phyloP scores from a whole-genome alignment of 2,113 vertebrate species.

The Pogona vitticeps region DNA sequence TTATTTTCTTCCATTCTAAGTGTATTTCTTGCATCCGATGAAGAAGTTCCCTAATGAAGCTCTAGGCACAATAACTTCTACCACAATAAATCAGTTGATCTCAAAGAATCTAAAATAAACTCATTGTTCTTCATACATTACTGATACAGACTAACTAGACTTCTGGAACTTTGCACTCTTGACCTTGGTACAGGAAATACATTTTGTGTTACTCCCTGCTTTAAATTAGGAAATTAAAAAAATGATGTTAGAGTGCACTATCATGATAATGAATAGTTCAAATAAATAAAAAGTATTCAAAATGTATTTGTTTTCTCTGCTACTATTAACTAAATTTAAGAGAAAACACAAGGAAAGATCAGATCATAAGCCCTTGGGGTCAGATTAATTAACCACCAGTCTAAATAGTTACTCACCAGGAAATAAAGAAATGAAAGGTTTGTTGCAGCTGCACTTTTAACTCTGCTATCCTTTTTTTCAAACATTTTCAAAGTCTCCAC shows the following conservation, averaged over 20 bases:
- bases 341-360: slow-evolving; percentile 13
- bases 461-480: slow-evolving; percentile 95
- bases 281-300: neutral
- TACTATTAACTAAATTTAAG: slow-evolving; percentile 8
- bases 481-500: slow-evolving; percentile 94
- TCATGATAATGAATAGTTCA: neutral
- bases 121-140: neutral
- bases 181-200: neutral
- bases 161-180: neutral
- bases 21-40: neutral
- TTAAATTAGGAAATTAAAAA: neutral
- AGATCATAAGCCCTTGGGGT: neutral
- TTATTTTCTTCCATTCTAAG: neutral
- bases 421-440: slow-evolving; percentile 95
- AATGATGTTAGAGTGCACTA: neutral
- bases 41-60: neutral
- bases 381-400: neutral
- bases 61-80: neutral
- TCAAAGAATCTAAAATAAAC: neutral
- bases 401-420: slow-evolving; percentile 80
- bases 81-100: neutral
- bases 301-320: neutral
- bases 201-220: neutral
- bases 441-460: slow-evolving; percentile 96
- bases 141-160: neutral